Conservation (phyloP, 2,888 invertebrate species). For the Caradrina kadenii region DNA sequence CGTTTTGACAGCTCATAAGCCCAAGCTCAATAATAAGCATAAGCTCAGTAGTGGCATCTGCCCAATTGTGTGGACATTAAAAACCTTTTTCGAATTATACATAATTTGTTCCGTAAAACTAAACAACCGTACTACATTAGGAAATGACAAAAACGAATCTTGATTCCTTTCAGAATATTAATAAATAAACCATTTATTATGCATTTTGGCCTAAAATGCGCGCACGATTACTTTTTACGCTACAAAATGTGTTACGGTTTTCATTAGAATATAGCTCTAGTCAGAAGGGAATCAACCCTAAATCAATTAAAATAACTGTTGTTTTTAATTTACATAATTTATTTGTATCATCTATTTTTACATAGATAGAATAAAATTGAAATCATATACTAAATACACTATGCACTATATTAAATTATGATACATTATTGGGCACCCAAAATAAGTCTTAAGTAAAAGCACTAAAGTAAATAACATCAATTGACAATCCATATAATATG, state of each 20-base stretch:
- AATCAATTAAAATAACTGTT: constrained; percentile 27
- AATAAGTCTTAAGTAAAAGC: constrained; percentile 41
- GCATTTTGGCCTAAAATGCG: too few relatives aligned
- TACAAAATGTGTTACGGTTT: background rate
- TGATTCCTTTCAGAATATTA: too few relatives aligned
- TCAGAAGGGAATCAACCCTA: background rate
- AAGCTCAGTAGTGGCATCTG: too few relatives aligned
- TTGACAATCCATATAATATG: constrained; percentile 49
- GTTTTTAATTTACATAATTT: constrained; percentile 58
- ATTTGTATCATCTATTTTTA: constrained; percentile 56
- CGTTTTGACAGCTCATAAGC: too few relatives aligned
- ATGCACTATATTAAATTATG: constrained; percentile 46
- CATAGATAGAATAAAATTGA: constrained; percentile 46
- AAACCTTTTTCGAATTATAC: background rate
- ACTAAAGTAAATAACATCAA: constrained; percentile 56
- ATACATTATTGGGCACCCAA: constrained; percentile 40
- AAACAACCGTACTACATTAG: too few relatives aligned
- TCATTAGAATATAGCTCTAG: background rate
- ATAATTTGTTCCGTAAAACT: background rate
- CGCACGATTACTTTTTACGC: background rate
- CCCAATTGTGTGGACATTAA: background rate
- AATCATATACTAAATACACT: constrained; percentile 54
- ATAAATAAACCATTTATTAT: too few relatives aligned
- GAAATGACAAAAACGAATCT: too few relatives aligned
- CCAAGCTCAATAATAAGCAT: too few relatives aligned